Percentiles rank a stretch among this genome's conserved stretches.
Evolutionary conservation across 1,140 invertebrate genomes (phyloP).

Genomic region (Drosophila pseudoobscura): DNA sequence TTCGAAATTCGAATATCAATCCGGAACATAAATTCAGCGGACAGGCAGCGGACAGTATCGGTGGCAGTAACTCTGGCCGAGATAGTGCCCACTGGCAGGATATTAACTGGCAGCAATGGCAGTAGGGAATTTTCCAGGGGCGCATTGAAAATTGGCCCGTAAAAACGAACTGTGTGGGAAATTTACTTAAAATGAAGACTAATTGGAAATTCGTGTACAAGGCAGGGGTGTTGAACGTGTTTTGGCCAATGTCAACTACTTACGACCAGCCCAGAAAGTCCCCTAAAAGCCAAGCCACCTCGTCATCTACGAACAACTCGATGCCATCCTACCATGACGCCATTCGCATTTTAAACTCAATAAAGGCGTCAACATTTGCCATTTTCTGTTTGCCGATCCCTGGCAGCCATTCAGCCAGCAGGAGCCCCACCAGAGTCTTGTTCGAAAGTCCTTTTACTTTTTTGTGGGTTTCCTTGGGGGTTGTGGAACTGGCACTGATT

Average conservation of each 20-base stretch:
- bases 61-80: slow-evolving; percentile 6
- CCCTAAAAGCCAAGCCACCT: slow-evolving; percentile 33
- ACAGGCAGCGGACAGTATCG: slow-evolving; percentile 9
- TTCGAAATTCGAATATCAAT: slow-evolving; percentile 31
- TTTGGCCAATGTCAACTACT: slow-evolving; percentile 62
- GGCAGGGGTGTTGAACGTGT: slow-evolving; percentile 35
- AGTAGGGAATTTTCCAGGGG: background rate
- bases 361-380: slow-evolving; percentile 65
- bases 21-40: slow-evolving; percentile 24
- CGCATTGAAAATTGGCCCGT: slow-evolving; percentile 11
- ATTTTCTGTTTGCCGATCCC: slow-evolving; percentile 41
- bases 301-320: background rate
- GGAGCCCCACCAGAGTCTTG: slow-evolving; percentile 13
- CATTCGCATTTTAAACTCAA: slow-evolving; percentile 57
- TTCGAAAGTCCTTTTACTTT: slow-evolving; percentile 31
- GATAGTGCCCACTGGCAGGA: slow-evolving; percentile 9
- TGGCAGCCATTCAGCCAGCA: slow-evolving; percentile 22
- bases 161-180: slow-evolving; percentile 30
- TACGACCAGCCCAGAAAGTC: slow-evolving; percentile 18
- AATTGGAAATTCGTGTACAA: slow-evolving; percentile 52
- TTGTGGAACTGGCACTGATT: slow-evolving; percentile 40
- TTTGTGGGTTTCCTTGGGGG: slow-evolving; percentile 23
- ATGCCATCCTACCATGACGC: slow-evolving; percentile 26
- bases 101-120: slow-evolving; percentile 17
- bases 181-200: slow-evolving; percentile 55